Percentiles rank a stretch among this genome's conserved stretches.
Evolutionary conservation across 2,797 vertebrate species (phyloP).

Genomic region (Bradypodion pumilum): DNA sequence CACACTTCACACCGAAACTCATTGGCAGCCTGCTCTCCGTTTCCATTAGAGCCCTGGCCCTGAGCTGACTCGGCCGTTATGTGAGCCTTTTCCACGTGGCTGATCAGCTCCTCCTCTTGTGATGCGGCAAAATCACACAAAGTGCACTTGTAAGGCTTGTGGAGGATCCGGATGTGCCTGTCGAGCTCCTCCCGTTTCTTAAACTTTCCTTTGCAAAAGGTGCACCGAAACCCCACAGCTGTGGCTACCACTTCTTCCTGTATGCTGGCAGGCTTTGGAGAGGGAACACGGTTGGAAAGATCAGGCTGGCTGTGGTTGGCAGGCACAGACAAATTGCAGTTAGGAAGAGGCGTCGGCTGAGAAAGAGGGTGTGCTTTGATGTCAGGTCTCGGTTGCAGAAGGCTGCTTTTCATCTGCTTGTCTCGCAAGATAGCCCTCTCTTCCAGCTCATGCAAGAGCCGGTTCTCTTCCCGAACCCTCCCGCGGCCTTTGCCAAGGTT

Average conservation of each 20-base stretch:
- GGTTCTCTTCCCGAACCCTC: constrained; percentile 94
- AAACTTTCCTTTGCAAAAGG: constrained; percentile 99
- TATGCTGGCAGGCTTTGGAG: constrained; percentile 85
- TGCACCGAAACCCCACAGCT: constrained; percentile 92
- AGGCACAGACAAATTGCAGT: constrained; percentile 85
- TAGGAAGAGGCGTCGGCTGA: constrained; percentile 83
- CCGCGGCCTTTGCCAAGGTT: constrained; percentile 98
- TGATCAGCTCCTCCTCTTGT: constrained; percentile 96
- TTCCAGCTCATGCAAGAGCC: constrained; percentile 94
- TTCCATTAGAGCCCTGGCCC: constrained; percentile 83
- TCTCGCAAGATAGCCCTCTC: constrained; percentile 95
- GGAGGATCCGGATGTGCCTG: constrained; percentile 96
- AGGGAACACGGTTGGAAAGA: constrained; percentile 85
- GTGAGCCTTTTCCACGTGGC: constrained; percentile 97
- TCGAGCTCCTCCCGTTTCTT: constrained; percentile 97
- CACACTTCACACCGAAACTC: constrained; percentile 98
- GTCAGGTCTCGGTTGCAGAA: constrained; percentile 81
- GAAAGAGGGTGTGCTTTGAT: constrained; percentile 80
- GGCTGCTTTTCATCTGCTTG: constrained; percentile 94
- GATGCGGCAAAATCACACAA: constrained; percentile 96
- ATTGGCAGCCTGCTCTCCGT: constrained; percentile 83
- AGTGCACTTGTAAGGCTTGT: constrained; percentile 99
- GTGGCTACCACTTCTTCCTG: constrained; percentile 89
- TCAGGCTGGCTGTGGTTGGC: constrained; percentile 85
- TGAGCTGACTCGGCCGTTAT: constrained; percentile 94